These are phyloP conservation scores for Tiaroga cobitis DNA, from an alignment of 2,797 vertebrate genomes.

Conservation along the genomic window DNA sequence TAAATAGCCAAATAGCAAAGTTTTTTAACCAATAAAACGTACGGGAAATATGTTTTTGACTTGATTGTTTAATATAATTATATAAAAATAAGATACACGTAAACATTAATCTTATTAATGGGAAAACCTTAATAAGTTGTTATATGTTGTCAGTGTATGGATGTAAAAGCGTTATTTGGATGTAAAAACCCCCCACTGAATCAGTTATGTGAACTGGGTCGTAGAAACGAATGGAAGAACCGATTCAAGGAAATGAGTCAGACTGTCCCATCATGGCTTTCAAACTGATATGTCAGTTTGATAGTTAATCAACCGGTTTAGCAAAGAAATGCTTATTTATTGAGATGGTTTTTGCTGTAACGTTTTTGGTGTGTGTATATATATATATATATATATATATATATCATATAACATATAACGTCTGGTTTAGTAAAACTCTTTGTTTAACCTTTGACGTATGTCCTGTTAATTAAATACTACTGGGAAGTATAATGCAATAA, in stretches of 20 bases:
- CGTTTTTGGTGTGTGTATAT: too few species aligned
- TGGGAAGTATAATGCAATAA: background rate
- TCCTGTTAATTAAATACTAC: constrained; percentile 26
- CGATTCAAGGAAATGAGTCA: background rate
- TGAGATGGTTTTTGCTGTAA: background rate
- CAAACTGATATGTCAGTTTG: background rate
- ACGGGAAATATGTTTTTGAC: background rate
- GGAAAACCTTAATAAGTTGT: background rate
- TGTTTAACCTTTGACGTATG: constrained; percentile 11
- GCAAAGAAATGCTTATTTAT: background rate
- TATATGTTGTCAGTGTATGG: background rate
- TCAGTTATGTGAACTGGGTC: background rate
- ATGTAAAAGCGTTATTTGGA: too few species aligned
- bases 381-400: too few species aligned
- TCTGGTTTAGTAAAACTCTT: background rate
- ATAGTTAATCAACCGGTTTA: background rate
- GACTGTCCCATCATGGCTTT: background rate
- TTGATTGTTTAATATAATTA: background rate
- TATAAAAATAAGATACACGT: background rate
- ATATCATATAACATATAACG: background rate
- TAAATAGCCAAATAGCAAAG: background rate
- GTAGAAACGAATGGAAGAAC: background rate
- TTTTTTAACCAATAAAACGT: background rate
- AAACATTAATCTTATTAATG: background rate
- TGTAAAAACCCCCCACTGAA: background rate